Evolutionary conservation across 2,888 invertebrate species (phyloP), one percentile per base, ranked within the genome.

Genomic region (Dromius quadrimaculatus): DNA sequence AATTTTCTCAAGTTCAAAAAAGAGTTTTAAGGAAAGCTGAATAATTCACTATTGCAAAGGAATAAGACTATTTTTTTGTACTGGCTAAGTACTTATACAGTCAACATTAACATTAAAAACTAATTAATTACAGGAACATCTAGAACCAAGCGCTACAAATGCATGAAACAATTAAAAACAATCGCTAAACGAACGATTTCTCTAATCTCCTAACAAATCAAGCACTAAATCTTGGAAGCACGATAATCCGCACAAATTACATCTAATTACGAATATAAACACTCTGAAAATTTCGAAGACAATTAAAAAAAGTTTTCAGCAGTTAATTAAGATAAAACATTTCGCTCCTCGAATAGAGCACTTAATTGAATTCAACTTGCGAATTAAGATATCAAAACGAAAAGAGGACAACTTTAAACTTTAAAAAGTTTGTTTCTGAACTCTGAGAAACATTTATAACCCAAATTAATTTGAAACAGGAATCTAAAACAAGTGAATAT

Each of bases 291-390:
- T 32, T 32, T 15, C 5, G 23, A 41, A 38, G 62, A 62, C 62
- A 62, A 62, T 62, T 41, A 41, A 62, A 62, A 62, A 62, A 62
- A 41, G 62, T 22, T 11, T 41, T 62, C 64, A 74, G 75, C 75
- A 71, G 73, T 74, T 76, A 76, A 76, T 76, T 76, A 75, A 76
- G 76, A 76, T 76, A 76, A 74, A 74, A 73, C 75, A 73, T 71
- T 74, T 74, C 72, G 61, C 74, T 72, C 72, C 73, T 70, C 71
- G 59, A 59, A 68, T 59, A 43, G 41, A 68, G 38, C 45, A 59
- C 47, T 59, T 59, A 68, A 68, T 68, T 68, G 59, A 68, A 68
- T 68, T 43, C 68, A 43, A 43, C 32, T 68, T 68, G 20, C 6
- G 59, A 59, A 65, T 65, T 36, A 50, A 43, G 59, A 59, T 68